Conservation (phyloP, 2,888 invertebrate species). For the Margaritifera margaritifera region DNA sequence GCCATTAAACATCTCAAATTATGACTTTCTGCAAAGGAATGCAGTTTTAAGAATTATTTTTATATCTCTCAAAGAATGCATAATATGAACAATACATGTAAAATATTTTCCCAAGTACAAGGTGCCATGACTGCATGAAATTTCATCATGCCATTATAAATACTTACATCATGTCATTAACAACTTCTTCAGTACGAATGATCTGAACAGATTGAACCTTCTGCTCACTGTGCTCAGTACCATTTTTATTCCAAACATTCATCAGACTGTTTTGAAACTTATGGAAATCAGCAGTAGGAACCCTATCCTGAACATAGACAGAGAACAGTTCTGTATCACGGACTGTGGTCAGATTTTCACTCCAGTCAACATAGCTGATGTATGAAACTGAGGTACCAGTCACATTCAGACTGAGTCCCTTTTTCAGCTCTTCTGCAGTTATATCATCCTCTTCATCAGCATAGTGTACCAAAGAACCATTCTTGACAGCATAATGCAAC, state of each 20-base stretch:
- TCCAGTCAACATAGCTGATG: too few species aligned
- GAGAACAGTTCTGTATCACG: slow-evolving; percentile 34
- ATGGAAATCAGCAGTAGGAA: slow-evolving; percentile 13
- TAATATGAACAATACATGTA: too few species aligned
- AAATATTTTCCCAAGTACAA: too few species aligned
- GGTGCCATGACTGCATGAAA: too few species aligned
- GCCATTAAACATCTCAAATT: too few species aligned
- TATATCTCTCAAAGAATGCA: too few species aligned
- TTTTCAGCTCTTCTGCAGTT: background rate
- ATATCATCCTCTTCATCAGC: background rate
- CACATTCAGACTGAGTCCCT: background rate
- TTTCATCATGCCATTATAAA: too few species aligned
- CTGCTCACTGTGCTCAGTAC: background rate
- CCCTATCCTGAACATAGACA: slow-evolving; percentile 18
- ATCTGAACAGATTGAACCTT: too few species aligned
- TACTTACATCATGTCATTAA: too few species aligned
- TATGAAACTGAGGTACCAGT: background rate
- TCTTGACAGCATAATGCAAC: slow-evolving; percentile 2
- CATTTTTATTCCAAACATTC: slow-evolving; percentile 28
- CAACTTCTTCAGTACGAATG: too few species aligned
- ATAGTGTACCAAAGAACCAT: background rate
- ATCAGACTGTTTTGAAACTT: slow-evolving; percentile 21
- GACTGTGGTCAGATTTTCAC: background rate
- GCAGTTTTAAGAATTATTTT: too few species aligned
- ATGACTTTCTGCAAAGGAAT: too few species aligned